Base-by-base conservation (phyloP, 2,888 invertebrate species). In the Uloborus plumipes region DNA sequence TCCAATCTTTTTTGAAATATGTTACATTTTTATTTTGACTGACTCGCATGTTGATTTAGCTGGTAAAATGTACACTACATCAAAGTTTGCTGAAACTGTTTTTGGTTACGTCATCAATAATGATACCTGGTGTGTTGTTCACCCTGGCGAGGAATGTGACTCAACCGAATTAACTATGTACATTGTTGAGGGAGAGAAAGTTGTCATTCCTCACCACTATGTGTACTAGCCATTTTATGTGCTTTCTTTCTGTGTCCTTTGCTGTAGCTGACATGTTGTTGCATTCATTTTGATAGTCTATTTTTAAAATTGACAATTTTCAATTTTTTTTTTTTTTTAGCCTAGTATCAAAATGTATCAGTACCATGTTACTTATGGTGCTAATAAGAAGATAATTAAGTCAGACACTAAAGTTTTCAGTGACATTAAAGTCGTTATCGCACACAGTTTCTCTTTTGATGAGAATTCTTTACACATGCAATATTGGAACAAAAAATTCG, bases 191-290 rank as follows among this genome's bases (percentile, higher is more conserved):
- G 53, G n/a, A 15, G 53, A 53, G 6, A 53, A 53, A 53, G n/a
- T 53, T 53, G 53, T 53, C 6, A 53, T 53, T 53, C 53, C 53
- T 53, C 53, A 53, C 6, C 53, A 53, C n/a, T 53, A 53, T n/a
- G 53, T 53, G 2, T 53, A 53, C 6, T 53, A 53, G n/a, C 53
- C 1, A 7, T 53, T 53, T 53, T 53, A 53, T 16, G 53, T 3
- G 16, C n/a, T 53, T 15, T 53, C n/a, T 53, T 53, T 16, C 15
- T 53, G 15, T 53, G n/a, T 53, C n/a, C n/a, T 3, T 53, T 53
- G 53, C n/a, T 53, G 6, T 53, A 3, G 53, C 6, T 16, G 6
- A n/a, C 3, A 3, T 53, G n/a, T 3, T n/a, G 53, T 53, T 53
- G n/a, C 53, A 16, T 3, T 6, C 2, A 53, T 53, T 53, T 53